Conservation (phyloP, 2,888 invertebrate genomes). For the Rhamphomyia laevipes region DNA sequence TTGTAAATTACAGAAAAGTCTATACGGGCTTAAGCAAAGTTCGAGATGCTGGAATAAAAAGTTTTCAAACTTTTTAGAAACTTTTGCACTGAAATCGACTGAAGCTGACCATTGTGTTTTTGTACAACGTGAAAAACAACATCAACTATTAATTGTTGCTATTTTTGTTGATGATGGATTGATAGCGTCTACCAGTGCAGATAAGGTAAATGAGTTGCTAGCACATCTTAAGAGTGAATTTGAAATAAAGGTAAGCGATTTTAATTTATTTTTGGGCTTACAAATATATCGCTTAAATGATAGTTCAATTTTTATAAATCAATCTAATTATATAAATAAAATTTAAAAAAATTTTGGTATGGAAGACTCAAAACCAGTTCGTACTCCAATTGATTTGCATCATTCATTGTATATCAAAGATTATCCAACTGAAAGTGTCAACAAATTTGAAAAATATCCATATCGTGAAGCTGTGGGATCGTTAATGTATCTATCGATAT, state of each 20-base stretch:
- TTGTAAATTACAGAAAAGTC: slow-evolving; percentile 15
- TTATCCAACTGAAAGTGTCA: neutral
- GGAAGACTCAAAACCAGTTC: neutral
- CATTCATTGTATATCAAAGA: neutral
- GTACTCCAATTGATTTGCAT: neutral
- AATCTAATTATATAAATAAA: neutral
- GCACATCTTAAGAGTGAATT: neutral
- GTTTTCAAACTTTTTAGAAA: slow-evolving; percentile 16
- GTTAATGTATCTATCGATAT: no score
- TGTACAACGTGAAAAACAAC: slow-evolving; percentile 5
- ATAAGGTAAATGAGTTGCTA: neutral
- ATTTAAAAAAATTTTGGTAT: neutral
- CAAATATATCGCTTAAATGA: neutral
- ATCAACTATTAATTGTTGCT: slow-evolving; percentile 12
- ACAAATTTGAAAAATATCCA: neutral
- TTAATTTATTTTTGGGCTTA: neutral
- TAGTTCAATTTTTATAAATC: slow-evolving; percentile 2
- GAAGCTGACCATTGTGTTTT: slow-evolving; percentile 22
- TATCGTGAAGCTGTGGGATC: no score
- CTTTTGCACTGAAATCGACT: slow-evolving; percentile 17
- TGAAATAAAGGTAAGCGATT: neutral
- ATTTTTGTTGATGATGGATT: slow-evolving; percentile 22
- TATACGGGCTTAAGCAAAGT: slow-evolving; percentile 20
- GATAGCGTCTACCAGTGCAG: neutral
- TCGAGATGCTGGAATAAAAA: slow-evolving; percentile 18